Base-by-base conservation (phyloP, 1,140 invertebrate genomes). In the Drosophila nebulosa region DNA sequence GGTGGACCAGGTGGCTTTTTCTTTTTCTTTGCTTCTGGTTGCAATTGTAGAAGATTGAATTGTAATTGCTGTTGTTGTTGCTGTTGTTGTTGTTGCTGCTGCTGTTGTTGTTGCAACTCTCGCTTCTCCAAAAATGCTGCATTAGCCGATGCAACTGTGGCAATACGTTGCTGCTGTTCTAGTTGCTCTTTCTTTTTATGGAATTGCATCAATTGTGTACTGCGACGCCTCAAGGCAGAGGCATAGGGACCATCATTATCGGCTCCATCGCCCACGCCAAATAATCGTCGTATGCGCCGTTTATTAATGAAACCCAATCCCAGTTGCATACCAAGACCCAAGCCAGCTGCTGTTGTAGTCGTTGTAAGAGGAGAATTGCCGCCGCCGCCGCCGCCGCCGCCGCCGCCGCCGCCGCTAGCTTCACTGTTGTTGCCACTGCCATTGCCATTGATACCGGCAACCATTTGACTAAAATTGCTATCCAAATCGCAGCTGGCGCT, bases 401-500 rank as follows among this genome's bases (percentile, higher is more conserved):
- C 27, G 7, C 27, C 6, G 10, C 27, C 27, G 27, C 6, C 27
- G 7, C 27, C 6, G 10, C 27, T 9, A 9, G 65, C 4, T 21
- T 46, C 39, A 14, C 83, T 76, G 1, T 75, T 51, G 18, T 60
- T 79, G 51, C 71, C 73, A 12, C 36, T 68, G n/a, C 70, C 73
- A 1, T 64, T 64, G 3, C 62, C 67, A 26, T 62, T 60, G 2
- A 79, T 71, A 7, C 69, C 89, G 9, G 76, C 89, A 4, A 90
- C 85, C 89, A 90, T 90, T 46, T 90, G 89, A 55, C 89, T 90
- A 14, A 90, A 90, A 12, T 90, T 90, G 74, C 89, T 90, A 60
- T 90, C 89, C 50, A 90, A 69, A 58, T 90, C 89, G 27, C 79
- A 90, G 16, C 89, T 90, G 61, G 66, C 72, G 58, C 74, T 80